Base-by-base conservation (phyloP, 2,113 vertebrate genomes). In the Ictalurus furcatus region DNA sequence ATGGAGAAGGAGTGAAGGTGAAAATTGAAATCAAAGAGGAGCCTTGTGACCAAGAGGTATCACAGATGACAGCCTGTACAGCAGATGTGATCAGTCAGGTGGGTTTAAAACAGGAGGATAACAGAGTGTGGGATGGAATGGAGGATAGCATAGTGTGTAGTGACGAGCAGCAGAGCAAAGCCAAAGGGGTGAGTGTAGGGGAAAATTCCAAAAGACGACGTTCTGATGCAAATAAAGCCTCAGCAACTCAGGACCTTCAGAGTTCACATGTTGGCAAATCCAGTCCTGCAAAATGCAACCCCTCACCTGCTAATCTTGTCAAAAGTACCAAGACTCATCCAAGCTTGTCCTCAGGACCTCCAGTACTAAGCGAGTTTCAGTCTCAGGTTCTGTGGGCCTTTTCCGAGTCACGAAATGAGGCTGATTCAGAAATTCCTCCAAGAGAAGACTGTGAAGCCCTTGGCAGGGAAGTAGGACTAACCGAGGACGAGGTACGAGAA, bases 381-480 rank as follows among this genome's bases (percentile, higher is more conserved):
- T 94, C 94, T 0, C 95, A 96, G 91, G 95, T 96, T 69, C 93
- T 96, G 59, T 94, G 92, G 93, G 96, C 96, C 0, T 96, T 96
- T 85, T 93, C 96, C 30, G 96, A 96, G 90, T 96, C 96, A 0
- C 92, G 95, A 6, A 94, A 95, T 78, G 95, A 95, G 87, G 93
- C 94, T 1, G 94, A 96, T 58, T 94, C 93, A 17, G 94, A 92
- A 8, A 95, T 95, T 90, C 95, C 95, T 84, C 94, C 93, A 30
- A 92, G 76, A n/a, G 95, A 96, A 84, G 95, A 96, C 91, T 96
- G 95, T 6, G 95, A 96, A 91, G 95, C 95, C 0, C 94, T 96
- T 25, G 94, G 93, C 83, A 94, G 93, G 89, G 95, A 95, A 88
- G 95, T 96, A 0, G 96, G 95, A 25, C 93, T 96, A 40, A 93